Evolutionary conservation across 2,113 vertebrate genomes (phyloP).

Genomic region (Capreolus pygargus): DNA sequence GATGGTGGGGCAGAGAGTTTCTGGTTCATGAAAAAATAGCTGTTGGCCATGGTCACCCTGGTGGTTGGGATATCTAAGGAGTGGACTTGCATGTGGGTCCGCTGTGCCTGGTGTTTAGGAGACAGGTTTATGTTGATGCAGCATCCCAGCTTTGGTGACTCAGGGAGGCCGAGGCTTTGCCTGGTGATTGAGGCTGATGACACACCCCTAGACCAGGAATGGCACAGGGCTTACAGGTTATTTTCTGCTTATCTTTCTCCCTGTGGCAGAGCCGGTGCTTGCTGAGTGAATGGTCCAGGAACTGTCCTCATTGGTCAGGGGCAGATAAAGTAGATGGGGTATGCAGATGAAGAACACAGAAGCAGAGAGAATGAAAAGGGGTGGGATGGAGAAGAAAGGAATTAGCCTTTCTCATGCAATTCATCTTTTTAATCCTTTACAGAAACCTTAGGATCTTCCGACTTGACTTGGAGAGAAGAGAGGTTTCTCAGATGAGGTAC

Average conservation of each 20-base stretch:
- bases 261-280: not conserved
- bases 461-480: not conserved
- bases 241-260: not conserved
- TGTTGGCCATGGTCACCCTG: not conserved
- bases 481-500: not conserved
- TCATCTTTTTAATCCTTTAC: not conserved
- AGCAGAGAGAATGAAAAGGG: not conserved
- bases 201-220: not conserved
- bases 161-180: not conserved
- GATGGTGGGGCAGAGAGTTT: not conserved
- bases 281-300: not conserved
- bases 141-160: not conserved
- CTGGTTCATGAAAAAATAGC: not conserved
- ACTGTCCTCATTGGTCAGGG: not conserved
- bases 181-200: not conserved
- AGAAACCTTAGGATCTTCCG: not conserved
- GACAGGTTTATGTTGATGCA: not conserved
- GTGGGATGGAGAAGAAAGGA: not conserved
- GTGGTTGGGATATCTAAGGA: not conserved
- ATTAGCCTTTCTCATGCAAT: not conserved
- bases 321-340: not conserved
- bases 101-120: not conserved
- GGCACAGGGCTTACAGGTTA: not conserved
- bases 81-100: not conserved
- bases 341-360: not conserved